These are phyloP conservation scores for Leiothrix lutea DNA, from an alignment of 2,113 vertebrate species.

Conservation along the genomic window DNA sequence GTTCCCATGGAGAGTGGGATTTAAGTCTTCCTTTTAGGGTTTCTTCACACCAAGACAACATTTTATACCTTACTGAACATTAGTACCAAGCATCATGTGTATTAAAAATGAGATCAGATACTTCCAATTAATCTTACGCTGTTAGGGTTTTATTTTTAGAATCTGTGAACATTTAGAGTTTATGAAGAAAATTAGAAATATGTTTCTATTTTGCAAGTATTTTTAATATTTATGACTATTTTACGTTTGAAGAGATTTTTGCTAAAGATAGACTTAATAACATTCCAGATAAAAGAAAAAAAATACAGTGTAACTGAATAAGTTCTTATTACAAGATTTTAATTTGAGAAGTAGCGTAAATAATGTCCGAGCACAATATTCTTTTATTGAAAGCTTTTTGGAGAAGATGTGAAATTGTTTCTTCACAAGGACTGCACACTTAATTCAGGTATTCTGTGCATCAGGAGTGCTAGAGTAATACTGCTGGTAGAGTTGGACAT, in stretches of 20 bases:
- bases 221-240: conserved; percentile 60
- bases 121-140: conserved; percentile 54
- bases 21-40: conserved; percentile 22
- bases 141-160: conserved; percentile 67
- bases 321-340: conserved; percentile 24
- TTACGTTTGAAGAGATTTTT: conserved; percentile 62
- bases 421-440: conserved; percentile 9
- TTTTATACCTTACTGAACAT: neutral
- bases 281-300: conserved; percentile 38
- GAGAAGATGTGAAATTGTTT: neutral
- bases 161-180: conserved; percentile 50
- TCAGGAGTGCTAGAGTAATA: neutral
- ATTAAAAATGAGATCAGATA: conserved; percentile 32
- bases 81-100: conserved; percentile 25
- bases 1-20: neutral
- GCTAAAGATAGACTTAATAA: conserved; percentile 19
- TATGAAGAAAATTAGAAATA: conserved; percentile 38
- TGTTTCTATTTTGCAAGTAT: conserved; percentile 61
- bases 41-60: conserved; percentile 16
- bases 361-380: conserved; percentile 30
- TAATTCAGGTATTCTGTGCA: conserved; percentile 10
- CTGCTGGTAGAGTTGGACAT: neutral
- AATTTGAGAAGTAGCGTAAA: conserved; percentile 24
- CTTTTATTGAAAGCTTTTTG: conserved; percentile 31
- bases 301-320: conserved; percentile 11